These are phyloP conservation scores for Labeo calbasu DNA, from an alignment of 2,797 vertebrate species.

Conservation along the genomic window DNA sequence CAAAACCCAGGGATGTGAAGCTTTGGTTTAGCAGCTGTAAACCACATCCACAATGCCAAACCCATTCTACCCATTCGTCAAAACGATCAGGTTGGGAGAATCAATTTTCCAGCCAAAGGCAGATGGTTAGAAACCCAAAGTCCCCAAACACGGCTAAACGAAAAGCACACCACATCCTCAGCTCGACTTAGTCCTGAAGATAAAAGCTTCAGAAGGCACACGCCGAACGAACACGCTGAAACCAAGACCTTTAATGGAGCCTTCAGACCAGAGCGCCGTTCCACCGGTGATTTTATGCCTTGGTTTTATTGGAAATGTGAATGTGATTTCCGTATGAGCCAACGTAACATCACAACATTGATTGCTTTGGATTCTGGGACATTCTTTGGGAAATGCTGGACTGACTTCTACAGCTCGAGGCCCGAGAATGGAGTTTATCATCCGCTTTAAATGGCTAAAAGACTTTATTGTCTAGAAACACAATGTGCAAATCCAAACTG, in stretches of 20 bases:
- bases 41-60: neutral
- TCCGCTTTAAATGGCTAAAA: neutral
- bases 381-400: neutral
- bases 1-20: neutral
- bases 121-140: neutral
- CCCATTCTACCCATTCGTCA: neutral
- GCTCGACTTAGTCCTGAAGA: neutral
- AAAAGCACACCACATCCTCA: neutral
- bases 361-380: neutral
- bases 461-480: constrained; percentile 23
- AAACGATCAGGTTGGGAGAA: constrained; percentile 21
- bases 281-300: constrained; percentile 9
- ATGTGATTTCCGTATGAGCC: constrained; percentile 21
- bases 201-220: constrained; percentile 6
- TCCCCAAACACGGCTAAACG: constrained; percentile 1
- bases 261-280: constrained; percentile 5
- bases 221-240: neutral
- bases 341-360: neutral
- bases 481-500: neutral
- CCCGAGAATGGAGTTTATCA: neutral
- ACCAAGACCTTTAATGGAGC: constrained; percentile 7
- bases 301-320: constrained; percentile 12
- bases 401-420: neutral
- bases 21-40: neutral
- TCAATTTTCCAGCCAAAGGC: neutral